These are phyloP conservation scores for Lates calcarifer DNA, from an alignment of 2,113 vertebrate genomes.

Conservation along the genomic window DNA sequence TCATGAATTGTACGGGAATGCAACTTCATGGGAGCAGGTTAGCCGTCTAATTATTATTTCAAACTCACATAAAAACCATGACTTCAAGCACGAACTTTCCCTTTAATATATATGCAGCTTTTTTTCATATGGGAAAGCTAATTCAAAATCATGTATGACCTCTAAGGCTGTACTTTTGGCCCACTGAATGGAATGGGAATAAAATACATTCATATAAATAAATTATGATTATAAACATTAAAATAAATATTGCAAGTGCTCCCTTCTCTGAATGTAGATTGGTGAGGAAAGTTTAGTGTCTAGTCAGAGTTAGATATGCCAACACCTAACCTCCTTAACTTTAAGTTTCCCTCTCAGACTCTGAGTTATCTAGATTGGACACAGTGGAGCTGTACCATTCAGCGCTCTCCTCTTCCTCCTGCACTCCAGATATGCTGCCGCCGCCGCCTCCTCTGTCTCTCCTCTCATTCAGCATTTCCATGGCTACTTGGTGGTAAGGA, in stretches of 20 bases:
- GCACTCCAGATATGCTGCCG: conserved; percentile 35
- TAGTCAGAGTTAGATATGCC: neutral
- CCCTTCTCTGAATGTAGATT: conserved; percentile 55
- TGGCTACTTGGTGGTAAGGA: conserved; percentile 82
- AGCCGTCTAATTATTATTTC: conserved; percentile 17
- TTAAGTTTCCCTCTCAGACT: conserved; percentile 74
- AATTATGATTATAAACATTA: conserved; percentile 47
- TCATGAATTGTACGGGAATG: conserved; percentile 58
- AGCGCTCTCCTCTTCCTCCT: conserved; percentile 83
- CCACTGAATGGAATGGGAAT: conserved; percentile 57
- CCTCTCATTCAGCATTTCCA: conserved; percentile 80
- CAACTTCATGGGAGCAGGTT: conserved; percentile 33
- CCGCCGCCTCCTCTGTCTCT: conserved; percentile 56
- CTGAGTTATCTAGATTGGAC: conserved; percentile 76
- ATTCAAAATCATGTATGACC: conserved; percentile 39
- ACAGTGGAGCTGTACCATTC: conserved; percentile 86
- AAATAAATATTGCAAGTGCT: conserved; percentile 77
- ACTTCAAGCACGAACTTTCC: conserved; percentile 30
- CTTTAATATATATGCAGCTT: conserved; percentile 1
- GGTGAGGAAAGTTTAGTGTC: conserved; percentile 38
- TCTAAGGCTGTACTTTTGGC: conserved; percentile 41
- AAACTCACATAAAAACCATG: conserved; percentile 20
- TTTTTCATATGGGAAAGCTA: neutral
- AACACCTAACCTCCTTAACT: neutral
- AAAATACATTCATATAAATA: conserved; percentile 69